Evolutionary conservation across 2,888 invertebrate species (phyloP), one percentile per base, ranked within the genome.

Genomic region (Muscina levida): DNA sequence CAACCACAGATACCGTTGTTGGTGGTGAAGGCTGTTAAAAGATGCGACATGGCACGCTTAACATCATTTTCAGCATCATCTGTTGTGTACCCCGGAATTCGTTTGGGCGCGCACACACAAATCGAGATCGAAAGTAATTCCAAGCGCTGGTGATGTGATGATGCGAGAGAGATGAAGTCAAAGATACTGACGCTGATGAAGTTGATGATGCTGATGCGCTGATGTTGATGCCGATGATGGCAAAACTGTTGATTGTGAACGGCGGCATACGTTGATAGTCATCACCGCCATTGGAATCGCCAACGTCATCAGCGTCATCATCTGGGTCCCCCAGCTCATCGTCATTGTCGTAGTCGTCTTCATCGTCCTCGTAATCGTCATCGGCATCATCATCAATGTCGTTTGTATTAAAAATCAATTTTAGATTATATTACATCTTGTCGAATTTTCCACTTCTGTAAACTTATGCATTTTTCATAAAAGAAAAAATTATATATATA

Each of bases 391-490:
- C 77, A 81, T 81, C 77, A 81, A 77, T 77, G 81, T 81, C 81
- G 74, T 62, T 42, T 72, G 74, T 72, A 75, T 72, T 77, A 81
- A 77, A 81, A 81, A 75, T 81, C 81, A 77, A 81, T 81, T 81
- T 81, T 72, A 72, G 72, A 75, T 81, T 81, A 77, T 68, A 75
- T 81, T 77, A 75, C 81, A 77, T 77, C 74, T 77, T 77, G 81
- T 81, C 72, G 72, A 77, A 81, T 77, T 77, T 81, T 81, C 81
- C 81, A 77, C 81, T 81, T 81, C 81, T 81, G 74, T 77, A 57
- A 81, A 75, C 81, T 77, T 42, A 31, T 74, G 68, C 65, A 75
- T 62, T 81, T 76, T 73, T 80, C 68, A 42, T 70, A 46, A 71
- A 57, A 19, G 22, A 31, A 57, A 19, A 42, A n/a, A n/a, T n/a